Evolutionary conservation across 2,888 invertebrate species (phyloP), one percentile per base, ranked within the genome.

Genomic region (Cylloceria caligata): DNA sequence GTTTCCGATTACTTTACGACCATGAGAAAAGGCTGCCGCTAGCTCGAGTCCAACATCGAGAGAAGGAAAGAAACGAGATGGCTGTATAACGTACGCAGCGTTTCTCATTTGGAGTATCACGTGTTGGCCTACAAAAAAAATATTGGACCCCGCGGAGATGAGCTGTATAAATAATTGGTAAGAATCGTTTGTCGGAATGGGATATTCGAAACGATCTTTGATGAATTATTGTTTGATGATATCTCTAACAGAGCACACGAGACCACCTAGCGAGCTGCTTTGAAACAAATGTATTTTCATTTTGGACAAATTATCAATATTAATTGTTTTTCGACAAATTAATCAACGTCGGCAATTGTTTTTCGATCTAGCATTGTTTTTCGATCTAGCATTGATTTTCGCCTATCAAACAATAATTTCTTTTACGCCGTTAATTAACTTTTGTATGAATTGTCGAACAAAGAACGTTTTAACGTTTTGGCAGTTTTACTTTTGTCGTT

Each of bases 1-100:
- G 78, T 78, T 69, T 74, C 69, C 74, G 69, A 81, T 81, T 74
- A 71, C 81, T 81, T 79, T 64, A 73, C 68, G 81, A 78, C 49
- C 69, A 81, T 74, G 78, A 71, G 69, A 77, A 74, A 78, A 74
- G n/a, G 27, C 62, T 34, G 11, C 27, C 42, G 49, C 47, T 11
- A 16, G 52, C 60, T 42, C 16, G 55, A 24, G 19, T 21, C 19
- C 19, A 52, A 42, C 7, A n/a, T n/a, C 27, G 27, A 52, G 30
- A 19, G 39, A 47, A 27, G 68, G 49, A 75, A 62, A 72, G 30
- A 73, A 34, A 1, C 34, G 45, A 67, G 30, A 57, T 47, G 67
- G 24, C 27, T 49, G 16, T 30, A 11, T 13, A 16, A 30, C 36
- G 13, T 27, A 5, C 16, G 16, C 60, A 34, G 67, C 39, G n/a